phyloP scores from a whole-genome alignment of 2,113 vertebrate genomes.

The Notarius lentiginosus region DNA sequence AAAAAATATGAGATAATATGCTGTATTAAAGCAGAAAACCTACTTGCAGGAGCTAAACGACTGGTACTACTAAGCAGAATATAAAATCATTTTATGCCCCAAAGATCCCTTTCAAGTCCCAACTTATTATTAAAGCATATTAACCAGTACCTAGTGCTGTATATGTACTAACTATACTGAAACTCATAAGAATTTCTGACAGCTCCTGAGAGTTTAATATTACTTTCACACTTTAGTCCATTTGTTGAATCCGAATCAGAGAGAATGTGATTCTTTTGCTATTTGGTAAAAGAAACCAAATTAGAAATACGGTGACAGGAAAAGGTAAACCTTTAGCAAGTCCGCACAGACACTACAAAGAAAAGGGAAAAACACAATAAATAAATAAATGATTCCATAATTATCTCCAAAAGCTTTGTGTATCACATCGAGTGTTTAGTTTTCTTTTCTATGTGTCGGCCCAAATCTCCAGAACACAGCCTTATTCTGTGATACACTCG shows the following conservation, averaged over 20 bases:
- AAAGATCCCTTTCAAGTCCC: not conserved
- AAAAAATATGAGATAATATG: not conserved
- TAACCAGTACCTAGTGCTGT: not conserved
- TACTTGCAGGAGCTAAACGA: slow-evolving; percentile 3
- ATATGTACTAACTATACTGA: not conserved
- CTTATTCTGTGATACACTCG: no score
- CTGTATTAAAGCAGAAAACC: not conserved
- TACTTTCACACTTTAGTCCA: not conserved
- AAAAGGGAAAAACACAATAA: not conserved
- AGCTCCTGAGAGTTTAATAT: not conserved
- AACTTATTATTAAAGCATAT: slow-evolving; percentile 2
- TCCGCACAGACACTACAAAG: not conserved
- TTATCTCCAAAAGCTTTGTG: not conserved
- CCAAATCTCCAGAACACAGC: not conserved
- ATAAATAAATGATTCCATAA: not conserved
- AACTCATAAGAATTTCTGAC: not conserved
- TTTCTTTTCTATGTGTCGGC: not conserved
- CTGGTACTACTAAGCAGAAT: not conserved
- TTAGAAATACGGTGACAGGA: not conserved
- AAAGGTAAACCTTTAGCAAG: not conserved
- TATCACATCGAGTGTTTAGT: not conserved
- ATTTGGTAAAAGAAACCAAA: not conserved
- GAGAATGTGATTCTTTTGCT: not conserved
- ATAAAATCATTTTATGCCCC: not conserved
- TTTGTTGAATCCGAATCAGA: not conserved